Base-by-base conservation (phyloP, 2,113 vertebrate genomes). In the Etheostoma cragini region DNA sequence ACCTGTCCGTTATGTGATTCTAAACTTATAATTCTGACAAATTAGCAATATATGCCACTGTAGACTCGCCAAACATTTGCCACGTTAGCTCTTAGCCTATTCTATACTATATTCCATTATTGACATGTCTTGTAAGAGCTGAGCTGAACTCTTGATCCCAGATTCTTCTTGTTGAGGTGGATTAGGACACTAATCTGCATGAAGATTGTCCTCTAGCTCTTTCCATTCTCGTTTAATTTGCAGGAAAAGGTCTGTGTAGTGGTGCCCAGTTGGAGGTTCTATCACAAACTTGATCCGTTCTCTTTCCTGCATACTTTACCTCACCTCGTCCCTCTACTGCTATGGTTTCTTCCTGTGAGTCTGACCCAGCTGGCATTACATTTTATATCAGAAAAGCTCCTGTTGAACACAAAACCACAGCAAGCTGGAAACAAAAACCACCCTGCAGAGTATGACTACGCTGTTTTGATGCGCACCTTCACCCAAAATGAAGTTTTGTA, bases 281-380 rank as follows among this genome's bases (percentile, higher is more conserved):
- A 78, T 66, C 17, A 24, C n/a, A 72, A 54, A 50, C 64, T 79
- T 42, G 52, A 54, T 61, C 47, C 21, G 24, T 42, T 62, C 14
- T n/a, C 47, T 77, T 57, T 79, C 71, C 72, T 69, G 14, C 19
- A 30, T 19, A 26, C 17, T 46, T 58, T 63, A 47, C 42, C 69
- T 72, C 65, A 75, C 65, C 54, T 81, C 71, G 56, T 80, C 72
- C 61, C 45, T 80, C 45, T 63, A 8, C 66, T 45, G 53, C 60
- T 66, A 79, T 15, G 33, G 56, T 64, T 76, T 38, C 70, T 78
- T 61, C 66, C 10, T 78, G 63, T 45, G 21, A 73, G 56, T 81
- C 81, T 35, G 78, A 63, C 75, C 68, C 82, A 82, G 53, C 73
- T 78, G 78, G 63, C 81, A 67, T 74, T 52, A 77, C 76, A 76